phyloP scores from a whole-genome alignment of 2,888 invertebrate species.

The Neocrepidodera transversa region DNA sequence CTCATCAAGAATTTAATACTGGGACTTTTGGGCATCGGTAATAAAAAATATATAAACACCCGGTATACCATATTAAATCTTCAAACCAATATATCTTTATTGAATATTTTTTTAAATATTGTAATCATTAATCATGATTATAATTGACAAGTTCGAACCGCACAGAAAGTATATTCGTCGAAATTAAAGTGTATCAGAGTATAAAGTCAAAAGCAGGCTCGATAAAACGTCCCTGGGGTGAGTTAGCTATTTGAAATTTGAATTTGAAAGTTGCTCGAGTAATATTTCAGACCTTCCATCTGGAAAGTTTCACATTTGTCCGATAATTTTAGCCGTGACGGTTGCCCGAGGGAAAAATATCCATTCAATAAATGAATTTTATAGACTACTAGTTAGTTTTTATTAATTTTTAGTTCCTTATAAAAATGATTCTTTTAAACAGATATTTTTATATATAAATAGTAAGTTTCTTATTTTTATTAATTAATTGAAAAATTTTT shows the following conservation, averaged over 20 bases:
- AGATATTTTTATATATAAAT: too few relatives aligned
- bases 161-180: slow-evolving; percentile 14
- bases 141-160: slow-evolving; percentile 20
- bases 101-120: too few relatives aligned
- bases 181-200: slow-evolving; percentile 28
- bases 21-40: too few relatives aligned
- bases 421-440: too few relatives aligned
- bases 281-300: slow-evolving; percentile 29
- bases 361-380: slow-evolving; percentile 17
- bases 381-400: too few relatives aligned
- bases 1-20: too few relatives aligned
- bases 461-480: too few relatives aligned
- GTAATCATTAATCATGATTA: slow-evolving; percentile 3
- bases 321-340: slow-evolving; percentile 40
- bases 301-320: slow-evolving; percentile 42
- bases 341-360: slow-evolving; percentile 26
- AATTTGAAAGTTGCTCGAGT: slow-evolving; percentile 25
- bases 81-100: too few relatives aligned
- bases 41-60: too few relatives aligned
- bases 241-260: slow-evolving; percentile 21
- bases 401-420: too few relatives aligned
- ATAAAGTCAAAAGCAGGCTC: slow-evolving; percentile 18
- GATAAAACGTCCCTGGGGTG: slow-evolving; percentile 20
- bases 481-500: too few relatives aligned
- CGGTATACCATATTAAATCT: too few relatives aligned